These are phyloP conservation scores for Lacerta viridis DNA, from an alignment of 2,797 vertebrate species.

Conservation along the genomic window DNA sequence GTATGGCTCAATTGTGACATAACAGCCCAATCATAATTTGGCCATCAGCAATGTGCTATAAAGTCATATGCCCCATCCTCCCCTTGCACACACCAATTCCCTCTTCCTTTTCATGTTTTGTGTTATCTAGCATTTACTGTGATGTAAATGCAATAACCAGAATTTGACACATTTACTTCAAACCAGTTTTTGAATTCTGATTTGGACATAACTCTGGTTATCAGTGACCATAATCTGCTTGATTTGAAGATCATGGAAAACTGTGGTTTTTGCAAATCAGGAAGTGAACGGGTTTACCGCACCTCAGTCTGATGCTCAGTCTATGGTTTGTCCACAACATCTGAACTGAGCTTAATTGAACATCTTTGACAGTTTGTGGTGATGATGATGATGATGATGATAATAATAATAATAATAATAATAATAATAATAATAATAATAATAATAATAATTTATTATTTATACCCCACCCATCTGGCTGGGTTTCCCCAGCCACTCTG, in stretches of 20 bases:
- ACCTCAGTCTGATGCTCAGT: neutral
- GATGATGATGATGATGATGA: too few species aligned
- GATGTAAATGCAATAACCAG: neutral
- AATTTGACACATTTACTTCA: too few species aligned
- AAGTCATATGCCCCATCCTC: neutral
- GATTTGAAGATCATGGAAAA: neutral
- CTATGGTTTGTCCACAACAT: neutral
- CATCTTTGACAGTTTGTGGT: neutral
- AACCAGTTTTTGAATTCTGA: neutral
- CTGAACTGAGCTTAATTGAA: neutral
- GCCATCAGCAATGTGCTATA: neutral
- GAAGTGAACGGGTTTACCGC: neutral
- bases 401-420: too few species aligned
- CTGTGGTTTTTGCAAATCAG: neutral
- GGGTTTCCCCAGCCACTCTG: too few species aligned
- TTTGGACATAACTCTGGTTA: neutral
- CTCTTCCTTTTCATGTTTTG: neutral
- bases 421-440: too few species aligned
- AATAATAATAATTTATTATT: too few species aligned
- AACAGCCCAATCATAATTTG: too few species aligned
- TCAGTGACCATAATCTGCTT: neutral
- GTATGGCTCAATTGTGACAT: neutral
- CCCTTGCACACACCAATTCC: neutral
- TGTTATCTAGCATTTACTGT: neutral
- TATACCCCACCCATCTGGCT: too few species aligned